Conservation (phyloP, 2,113 vertebrate species). For the Apteryx mantelli region DNA sequence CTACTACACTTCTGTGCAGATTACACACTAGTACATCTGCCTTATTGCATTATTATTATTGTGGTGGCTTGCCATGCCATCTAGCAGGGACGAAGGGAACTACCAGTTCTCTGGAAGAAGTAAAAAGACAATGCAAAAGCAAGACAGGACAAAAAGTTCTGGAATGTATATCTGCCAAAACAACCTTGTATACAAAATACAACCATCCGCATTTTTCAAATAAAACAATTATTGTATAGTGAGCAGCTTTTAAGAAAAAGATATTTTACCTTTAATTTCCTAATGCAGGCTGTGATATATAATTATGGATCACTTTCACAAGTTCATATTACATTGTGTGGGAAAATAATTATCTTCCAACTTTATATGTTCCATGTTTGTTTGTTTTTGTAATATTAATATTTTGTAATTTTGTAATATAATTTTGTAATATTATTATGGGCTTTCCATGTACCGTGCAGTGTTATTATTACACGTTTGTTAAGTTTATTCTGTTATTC, state of each 20-base stretch:
- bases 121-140: slow-evolving; percentile 1
- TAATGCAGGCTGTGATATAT: background rate
- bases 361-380: background rate
- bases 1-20: background rate
- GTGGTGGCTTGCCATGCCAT: slow-evolving; percentile 70
- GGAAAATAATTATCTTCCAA: background rate
- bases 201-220: background rate
- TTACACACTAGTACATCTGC: background rate
- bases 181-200: background rate
- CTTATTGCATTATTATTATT: slow-evolving; percentile 35
- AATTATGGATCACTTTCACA: background rate
- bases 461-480: background rate
- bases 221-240: background rate
- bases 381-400: background rate
- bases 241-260: background rate
- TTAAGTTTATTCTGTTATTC: background rate
- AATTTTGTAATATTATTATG: background rate
- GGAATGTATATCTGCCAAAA: background rate
- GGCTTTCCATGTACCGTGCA: background rate
- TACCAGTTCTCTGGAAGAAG: slow-evolving; percentile 4
- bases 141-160: background rate
- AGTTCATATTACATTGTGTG: background rate
- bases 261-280: background rate
- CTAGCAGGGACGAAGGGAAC: slow-evolving; percentile 68
- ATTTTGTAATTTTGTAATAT: background rate